Evolutionary conservation across 2,888 invertebrate species (phyloP), one percentile per base, ranked within the genome.

Genomic region (Microctonus aethiopoides): DNA sequence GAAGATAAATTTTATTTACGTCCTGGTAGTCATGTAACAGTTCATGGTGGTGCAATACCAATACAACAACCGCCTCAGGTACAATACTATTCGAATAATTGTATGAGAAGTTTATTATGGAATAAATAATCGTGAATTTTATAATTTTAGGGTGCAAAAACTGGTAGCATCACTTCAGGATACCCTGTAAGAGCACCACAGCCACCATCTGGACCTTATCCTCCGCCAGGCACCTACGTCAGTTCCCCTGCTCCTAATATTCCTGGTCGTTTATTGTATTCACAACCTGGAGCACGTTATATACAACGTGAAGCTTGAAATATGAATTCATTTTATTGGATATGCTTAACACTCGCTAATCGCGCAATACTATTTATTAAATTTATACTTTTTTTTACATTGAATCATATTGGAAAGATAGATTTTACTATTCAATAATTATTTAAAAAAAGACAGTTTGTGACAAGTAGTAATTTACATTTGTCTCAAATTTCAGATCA

Each of bases 151-250:
- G 91, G 91, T 71, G 87, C 91, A n/a, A 93, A 94, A 83, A 90
- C 93, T 0, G 94, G 95, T 72, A 93, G 94, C 79, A 95, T 95
- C 72, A 93, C 94, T 0, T 92, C 94, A 72, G 95, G 95, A 2
- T 95, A 95, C 88, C 94, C 95, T 0, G 93, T 94, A 1, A 90
- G 94, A 74, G 81, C 85, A 22, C 84, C 86, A 3, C 86, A 86
- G 71, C 83, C 86, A 11, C 81, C 83, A 7, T 82, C 83, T 67
- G 81, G 82, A 20, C 80, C 80, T 2, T 80, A 79, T 71, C 77
- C 85, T 32, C 78, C 78, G 20, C 78, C 78, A 6, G 84, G 84
- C 46, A 80, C 82, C 34, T 85, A 86, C 7, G 85, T 86, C 7
- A 83, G 78, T 39, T 81, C 83, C 9, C 76, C 84, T 3, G 80